phyloP scores from a whole-genome alignment of 1,140 invertebrate genomes.

The Littorina saxatilis region DNA sequence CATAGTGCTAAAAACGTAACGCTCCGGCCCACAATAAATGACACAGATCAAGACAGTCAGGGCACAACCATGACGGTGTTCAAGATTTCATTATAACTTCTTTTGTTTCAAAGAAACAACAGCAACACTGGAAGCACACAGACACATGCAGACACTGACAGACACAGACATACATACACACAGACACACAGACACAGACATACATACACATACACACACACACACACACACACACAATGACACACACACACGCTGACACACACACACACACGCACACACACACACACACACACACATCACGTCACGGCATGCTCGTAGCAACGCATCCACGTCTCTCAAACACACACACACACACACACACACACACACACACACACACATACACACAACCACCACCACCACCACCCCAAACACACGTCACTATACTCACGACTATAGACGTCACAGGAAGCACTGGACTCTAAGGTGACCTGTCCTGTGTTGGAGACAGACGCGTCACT shows the following conservation, averaged over 20 bases:
- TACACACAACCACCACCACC: neutral
- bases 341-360: slow-evolving; percentile 16
- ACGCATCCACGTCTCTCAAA: too few species aligned
- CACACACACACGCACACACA: slow-evolving; percentile 3
- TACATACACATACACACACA: slow-evolving; percentile 18
- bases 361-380: slow-evolving; percentile 2
- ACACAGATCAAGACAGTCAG: too few species aligned
- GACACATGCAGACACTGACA: neutral
- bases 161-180: slow-evolving; percentile 22
- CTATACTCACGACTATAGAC: too few species aligned
- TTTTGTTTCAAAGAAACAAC: neutral
- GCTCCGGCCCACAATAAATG: too few species aligned
- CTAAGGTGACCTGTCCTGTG: too few species aligned
- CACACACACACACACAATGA: neutral
- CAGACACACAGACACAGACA: slow-evolving; percentile 24
- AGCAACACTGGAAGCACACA: neutral
- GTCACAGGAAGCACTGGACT: too few species aligned
- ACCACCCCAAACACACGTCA: too few species aligned
- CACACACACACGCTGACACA: slow-evolving; percentile 1
- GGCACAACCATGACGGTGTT: too few species aligned
- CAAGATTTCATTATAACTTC: neutral
- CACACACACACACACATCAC: slow-evolving; percentile 4
- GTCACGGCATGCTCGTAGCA: too few species aligned
- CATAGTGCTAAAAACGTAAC: too few species aligned
- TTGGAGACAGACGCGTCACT: too few species aligned